These are phyloP conservation scores for Liolophura sinensis DNA, from an alignment of 1,140 invertebrate species.

Conservation along the genomic window DNA sequence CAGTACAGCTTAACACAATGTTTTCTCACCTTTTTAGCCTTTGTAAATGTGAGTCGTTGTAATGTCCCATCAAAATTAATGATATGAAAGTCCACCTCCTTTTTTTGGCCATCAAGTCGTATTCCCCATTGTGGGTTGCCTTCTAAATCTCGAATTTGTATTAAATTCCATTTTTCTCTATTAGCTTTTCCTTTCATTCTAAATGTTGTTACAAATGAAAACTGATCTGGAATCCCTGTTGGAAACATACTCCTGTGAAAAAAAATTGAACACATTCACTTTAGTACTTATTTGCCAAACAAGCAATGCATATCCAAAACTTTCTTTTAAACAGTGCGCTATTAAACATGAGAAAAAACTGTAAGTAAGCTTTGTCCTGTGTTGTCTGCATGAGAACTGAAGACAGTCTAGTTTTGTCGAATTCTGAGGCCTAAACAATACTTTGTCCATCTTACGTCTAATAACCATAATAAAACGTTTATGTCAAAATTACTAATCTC, in stretches of 20 bases:
- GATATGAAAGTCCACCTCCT: conserved; percentile 69
- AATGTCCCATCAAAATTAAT: conserved; percentile 64
- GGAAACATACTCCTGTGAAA: conserved; percentile 68
- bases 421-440: too few relatives aligned
- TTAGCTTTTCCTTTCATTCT: conserved; percentile 63
- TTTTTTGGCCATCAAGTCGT: conserved; percentile 68
- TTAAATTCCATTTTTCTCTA: conserved; percentile 71
- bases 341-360: too few relatives aligned
- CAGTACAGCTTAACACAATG: background rate
- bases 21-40: conserved; percentile 38
- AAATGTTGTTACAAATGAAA: conserved; percentile 73
- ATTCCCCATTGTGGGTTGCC: conserved; percentile 70
- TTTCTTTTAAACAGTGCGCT: too few relatives aligned
- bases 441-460: too few relatives aligned
- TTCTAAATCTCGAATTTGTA: conserved; percentile 68
- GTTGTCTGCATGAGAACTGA: too few relatives aligned
- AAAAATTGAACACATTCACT: background rate
- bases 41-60: conserved; percentile 67
- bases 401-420: too few relatives aligned
- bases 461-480: too few relatives aligned
- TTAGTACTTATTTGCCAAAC: too few relatives aligned
- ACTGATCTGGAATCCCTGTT: conserved; percentile 71
- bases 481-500: too few relatives aligned
- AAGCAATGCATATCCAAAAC: too few relatives aligned
- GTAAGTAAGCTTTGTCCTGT: too few relatives aligned